phyloP scores from a whole-genome alignment of 1,140 invertebrate genomes.

The Apis dorsata region DNA sequence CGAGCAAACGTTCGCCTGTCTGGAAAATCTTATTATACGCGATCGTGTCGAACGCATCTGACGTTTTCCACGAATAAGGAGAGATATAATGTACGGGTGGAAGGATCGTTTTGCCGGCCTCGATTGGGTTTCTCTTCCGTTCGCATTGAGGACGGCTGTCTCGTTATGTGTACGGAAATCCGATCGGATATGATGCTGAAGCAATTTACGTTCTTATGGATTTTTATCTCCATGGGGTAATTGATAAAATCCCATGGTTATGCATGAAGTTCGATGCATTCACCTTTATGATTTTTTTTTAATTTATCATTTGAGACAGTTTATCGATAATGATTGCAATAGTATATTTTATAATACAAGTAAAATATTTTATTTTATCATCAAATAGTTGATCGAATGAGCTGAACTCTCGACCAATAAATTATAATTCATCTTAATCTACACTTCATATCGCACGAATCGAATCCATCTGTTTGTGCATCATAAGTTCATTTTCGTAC shows the following conservation, averaged over 20 bases:
- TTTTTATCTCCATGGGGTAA: neutral
- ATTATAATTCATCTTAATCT: neutral
- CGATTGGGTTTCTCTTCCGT: constrained; percentile 26
- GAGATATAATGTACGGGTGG: neutral
- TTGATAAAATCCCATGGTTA: neutral
- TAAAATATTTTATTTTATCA: too few relatives aligned
- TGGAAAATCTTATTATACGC: constrained; percentile 35
- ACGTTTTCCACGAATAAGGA: neutral
- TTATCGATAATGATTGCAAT: too few relatives aligned
- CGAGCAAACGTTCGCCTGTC: neutral
- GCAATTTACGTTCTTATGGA: neutral
- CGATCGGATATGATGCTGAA: constrained; percentile 4
- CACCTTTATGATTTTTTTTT: neutral
- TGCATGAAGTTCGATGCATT: neutral
- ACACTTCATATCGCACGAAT: neutral
- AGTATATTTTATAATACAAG: too few relatives aligned
- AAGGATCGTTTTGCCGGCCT: neutral
- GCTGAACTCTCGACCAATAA: neutral
- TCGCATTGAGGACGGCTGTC: neutral
- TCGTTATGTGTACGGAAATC: constrained; percentile 17
- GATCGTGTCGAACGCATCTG: constrained; percentile 17
- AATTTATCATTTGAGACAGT: too few relatives aligned
- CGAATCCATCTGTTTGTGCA: neutral
- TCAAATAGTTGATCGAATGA: neutral
- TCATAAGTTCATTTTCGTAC: neutral